These are phyloP conservation scores for Crocidura indochinensis DNA, from an alignment of 2,797 vertebrate species.

Conservation along the genomic window DNA sequence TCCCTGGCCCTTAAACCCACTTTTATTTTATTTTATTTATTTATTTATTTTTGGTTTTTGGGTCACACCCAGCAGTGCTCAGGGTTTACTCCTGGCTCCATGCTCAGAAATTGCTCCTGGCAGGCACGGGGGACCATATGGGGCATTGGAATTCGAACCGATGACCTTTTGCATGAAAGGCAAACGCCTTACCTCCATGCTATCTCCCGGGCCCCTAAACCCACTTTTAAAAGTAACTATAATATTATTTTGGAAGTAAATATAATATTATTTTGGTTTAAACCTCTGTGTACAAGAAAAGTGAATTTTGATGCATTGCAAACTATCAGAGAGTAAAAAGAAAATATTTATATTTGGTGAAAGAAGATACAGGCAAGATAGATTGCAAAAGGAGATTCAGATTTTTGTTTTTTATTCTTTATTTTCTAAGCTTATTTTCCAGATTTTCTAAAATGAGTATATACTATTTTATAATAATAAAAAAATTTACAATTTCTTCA, in stretches of 20 bases:
- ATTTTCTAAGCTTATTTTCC: background rate
- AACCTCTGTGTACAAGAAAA: background rate
- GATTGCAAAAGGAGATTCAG: conserved; percentile 12
- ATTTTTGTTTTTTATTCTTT: background rate
- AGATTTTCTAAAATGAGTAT: conserved; percentile 38
- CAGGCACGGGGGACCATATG: too few relatives aligned
- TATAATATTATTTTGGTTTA: background rate
- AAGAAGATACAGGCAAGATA: background rate
- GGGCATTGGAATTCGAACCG: too few relatives aligned
- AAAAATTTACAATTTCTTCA: background rate
- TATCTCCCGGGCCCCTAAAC: too few relatives aligned
- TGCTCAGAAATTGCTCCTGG: too few relatives aligned
- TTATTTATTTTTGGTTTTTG: too few relatives aligned
- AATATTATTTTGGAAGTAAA: conserved; percentile 54
- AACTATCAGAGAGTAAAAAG: background rate
- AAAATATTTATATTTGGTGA: conserved; percentile 33
- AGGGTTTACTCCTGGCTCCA: too few relatives aligned
- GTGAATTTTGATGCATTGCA: background rate
- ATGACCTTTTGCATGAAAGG: too few relatives aligned
- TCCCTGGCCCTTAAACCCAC: background rate
- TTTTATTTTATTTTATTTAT: too few relatives aligned
- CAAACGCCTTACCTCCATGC: too few relatives aligned
- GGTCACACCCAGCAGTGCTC: too few relatives aligned
- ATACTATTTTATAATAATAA: conserved; percentile 49
- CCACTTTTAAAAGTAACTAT: conserved; percentile 31